Conservation (phyloP, 2,888 invertebrate genomes). For the Allacma fusca region DNA sequence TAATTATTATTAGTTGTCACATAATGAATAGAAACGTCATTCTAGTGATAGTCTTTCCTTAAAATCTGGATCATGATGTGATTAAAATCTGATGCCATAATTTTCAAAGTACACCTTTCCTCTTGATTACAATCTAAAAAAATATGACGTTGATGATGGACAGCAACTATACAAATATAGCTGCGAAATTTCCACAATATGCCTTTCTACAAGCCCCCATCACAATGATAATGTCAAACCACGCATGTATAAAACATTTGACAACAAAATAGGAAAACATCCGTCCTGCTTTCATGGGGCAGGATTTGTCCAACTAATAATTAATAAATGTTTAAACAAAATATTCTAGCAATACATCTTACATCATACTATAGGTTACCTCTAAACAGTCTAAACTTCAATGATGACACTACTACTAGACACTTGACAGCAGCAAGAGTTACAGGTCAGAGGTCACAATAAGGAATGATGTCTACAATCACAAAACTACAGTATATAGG, state of each 20-base stretch:
- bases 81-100: slow-evolving; percentile 8
- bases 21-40: slow-evolving; percentile 6
- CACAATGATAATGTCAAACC: background rate
- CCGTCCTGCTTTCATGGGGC: background rate
- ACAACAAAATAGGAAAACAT: background rate
- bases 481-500: slow-evolving; percentile 1
- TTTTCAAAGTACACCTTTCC: background rate
- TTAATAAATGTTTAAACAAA: background rate
- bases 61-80: background rate
- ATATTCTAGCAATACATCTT: background rate
- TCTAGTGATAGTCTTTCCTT: background rate
- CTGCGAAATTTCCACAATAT: background rate
- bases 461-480: slow-evolving; percentile 12
- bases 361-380: background rate
- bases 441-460: slow-evolving; percentile 12
- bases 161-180: background rate
- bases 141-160: background rate
- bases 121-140: background rate
- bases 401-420: slow-evolving; percentile 4
- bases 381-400: slow-evolving; percentile 1
- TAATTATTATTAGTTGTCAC: background rate
- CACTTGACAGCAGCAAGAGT: slow-evolving; percentile 11
- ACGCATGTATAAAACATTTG: background rate
- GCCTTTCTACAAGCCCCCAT: background rate
- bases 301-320: background rate